Evolutionary conservation across 2,888 invertebrate genomes (phyloP).

Genomic region (Nysson spinosus): DNA sequence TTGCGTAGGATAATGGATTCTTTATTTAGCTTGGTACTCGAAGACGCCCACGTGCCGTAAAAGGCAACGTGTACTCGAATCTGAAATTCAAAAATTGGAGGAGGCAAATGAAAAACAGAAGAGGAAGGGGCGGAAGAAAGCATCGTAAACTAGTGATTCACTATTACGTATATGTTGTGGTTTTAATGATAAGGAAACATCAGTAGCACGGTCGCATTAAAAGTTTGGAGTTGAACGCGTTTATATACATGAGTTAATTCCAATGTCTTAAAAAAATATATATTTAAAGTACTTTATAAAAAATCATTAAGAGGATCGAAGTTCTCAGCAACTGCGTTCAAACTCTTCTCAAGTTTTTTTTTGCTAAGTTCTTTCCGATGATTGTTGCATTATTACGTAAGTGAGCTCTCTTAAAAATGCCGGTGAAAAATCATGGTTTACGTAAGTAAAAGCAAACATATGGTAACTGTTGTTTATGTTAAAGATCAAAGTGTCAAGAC

Average conservation of each 20-base stretch:
- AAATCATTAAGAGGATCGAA: too few relatives aligned
- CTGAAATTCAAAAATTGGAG: slow-evolving; percentile 80
- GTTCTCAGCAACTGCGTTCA: background rate
- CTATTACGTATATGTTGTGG: background rate
- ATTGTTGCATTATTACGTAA: background rate
- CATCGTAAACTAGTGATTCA: background rate
- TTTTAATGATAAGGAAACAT: background rate
- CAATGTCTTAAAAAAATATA: too few relatives aligned
- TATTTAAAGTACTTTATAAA: too few relatives aligned
- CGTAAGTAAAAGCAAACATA: slow-evolving; percentile 31
- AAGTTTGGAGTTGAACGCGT: too few relatives aligned
- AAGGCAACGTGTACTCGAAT: slow-evolving; percentile 84
- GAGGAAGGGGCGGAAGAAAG: slow-evolving; percentile 67
- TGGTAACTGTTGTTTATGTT: slow-evolving; percentile 7
- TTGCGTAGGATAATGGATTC: background rate
- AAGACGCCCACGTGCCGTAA: slow-evolving; percentile 92
- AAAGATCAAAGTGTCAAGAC: slow-evolving; percentile 17
- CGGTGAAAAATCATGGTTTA: slow-evolving; percentile 11
- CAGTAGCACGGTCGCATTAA: too few relatives aligned
- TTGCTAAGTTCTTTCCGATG: too few relatives aligned
- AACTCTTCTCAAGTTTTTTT: background rate
- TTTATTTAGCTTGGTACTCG: slow-evolving; percentile 79
- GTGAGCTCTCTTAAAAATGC: background rate
- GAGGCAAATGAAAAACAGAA: slow-evolving; percentile 77
- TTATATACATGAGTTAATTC: too few relatives aligned